Evolutionary conservation across 2,113 vertebrate species (phyloP).

Genomic region (Rostratula benghalensis): DNA sequence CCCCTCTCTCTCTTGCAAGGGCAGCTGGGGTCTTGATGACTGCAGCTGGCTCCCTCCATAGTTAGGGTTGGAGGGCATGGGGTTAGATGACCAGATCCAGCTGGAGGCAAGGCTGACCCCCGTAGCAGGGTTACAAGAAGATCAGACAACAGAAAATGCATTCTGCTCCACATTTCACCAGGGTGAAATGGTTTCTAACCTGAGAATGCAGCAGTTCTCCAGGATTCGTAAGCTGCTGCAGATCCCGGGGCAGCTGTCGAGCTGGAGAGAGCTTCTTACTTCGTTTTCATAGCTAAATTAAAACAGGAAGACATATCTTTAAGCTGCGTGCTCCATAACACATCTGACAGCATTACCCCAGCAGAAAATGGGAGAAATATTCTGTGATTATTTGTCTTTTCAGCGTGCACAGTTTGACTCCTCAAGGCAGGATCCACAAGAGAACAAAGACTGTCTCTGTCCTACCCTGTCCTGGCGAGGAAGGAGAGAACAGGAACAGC

Average conservation of each 20-base stretch:
- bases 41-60: background rate
- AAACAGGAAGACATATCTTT: background rate
- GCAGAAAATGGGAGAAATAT: background rate
- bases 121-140: background rate
- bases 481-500: background rate
- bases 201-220: slow-evolving; percentile 40
- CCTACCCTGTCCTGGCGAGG: background rate
- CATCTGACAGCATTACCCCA: background rate
- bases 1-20: background rate
- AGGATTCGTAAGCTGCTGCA: background rate
- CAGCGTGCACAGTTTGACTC: background rate
- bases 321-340: background rate
- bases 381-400: background rate
- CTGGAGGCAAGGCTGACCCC: background rate
- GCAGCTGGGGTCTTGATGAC: background rate
- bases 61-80: background rate
- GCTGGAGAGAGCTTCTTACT: background rate
- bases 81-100: background rate
- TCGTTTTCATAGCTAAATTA: slow-evolving; percentile 51
- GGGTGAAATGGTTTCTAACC: slow-evolving; percentile 25
- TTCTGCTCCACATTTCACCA: background rate
- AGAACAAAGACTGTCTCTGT: background rate
- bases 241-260: background rate
- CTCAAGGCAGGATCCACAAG: background rate
- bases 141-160: background rate